Evolutionary conservation across 2,888 invertebrate genomes (phyloP).

Genomic region (Chloromyia formosa): DNA sequence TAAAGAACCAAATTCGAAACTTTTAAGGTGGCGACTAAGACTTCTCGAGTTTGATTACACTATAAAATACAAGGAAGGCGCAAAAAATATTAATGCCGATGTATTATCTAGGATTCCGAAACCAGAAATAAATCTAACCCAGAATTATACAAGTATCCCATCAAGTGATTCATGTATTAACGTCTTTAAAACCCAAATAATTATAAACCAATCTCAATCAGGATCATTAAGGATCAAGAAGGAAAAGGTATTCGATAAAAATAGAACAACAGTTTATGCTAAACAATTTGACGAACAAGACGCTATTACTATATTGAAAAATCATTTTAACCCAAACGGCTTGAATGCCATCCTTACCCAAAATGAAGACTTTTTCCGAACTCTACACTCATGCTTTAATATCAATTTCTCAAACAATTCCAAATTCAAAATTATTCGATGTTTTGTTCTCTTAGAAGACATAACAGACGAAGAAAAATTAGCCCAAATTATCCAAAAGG

Average conservation of each 20-base stretch:
- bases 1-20: constrained; percentile 59
- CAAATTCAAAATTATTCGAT: constrained; percentile 22
- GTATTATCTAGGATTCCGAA: background rate
- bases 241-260: constrained; percentile 40
- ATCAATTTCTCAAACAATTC: background rate
- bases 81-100: constrained; percentile 47
- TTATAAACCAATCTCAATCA: constrained; percentile 44
- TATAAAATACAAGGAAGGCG: constrained; percentile 51
- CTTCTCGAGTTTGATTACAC: constrained; percentile 54
- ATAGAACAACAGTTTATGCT: constrained; percentile 40
- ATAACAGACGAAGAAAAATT: constrained; percentile 42
- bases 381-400: background rate
- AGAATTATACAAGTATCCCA: background rate
- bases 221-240: constrained; percentile 43
- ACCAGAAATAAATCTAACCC: background rate
- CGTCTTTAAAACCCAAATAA: constrained; percentile 47
- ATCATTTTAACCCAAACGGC: constrained; percentile 36
- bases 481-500: constrained; percentile 47
- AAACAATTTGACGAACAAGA: constrained; percentile 33
- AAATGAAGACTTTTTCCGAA: constrained; percentile 27
- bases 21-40: constrained; percentile 58
- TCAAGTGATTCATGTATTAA: constrained; percentile 43
- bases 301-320: constrained; percentile 43
- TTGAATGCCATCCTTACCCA: constrained; percentile 42
- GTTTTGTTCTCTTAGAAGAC: constrained; percentile 25